Conservation (phyloP, 2,113 vertebrate genomes). For the Halichoeres trimaculatus region DNA sequence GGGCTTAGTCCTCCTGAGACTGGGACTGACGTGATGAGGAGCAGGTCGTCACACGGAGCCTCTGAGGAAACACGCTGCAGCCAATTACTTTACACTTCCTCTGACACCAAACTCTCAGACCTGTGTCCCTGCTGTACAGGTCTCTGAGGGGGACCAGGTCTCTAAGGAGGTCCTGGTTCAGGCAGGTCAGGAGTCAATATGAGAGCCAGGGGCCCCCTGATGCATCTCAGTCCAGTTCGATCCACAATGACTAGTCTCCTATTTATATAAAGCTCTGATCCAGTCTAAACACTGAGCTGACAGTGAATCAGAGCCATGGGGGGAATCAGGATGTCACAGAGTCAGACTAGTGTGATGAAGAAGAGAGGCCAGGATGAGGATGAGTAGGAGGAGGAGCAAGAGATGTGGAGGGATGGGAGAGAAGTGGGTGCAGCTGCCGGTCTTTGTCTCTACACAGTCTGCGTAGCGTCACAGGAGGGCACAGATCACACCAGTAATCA, state of each 20-base stretch:
- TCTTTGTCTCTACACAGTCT: constrained; percentile 80
- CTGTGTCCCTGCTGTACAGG: not conserved
- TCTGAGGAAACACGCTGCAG: constrained; percentile 15
- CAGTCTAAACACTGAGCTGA: constrained; percentile 43
- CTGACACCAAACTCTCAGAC: constrained; percentile 34
- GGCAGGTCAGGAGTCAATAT: not conserved
- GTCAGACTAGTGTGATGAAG: constrained; percentile 47
- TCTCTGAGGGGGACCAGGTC: not conserved
- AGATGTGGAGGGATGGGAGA: constrained; percentile 38
- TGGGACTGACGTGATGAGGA: constrained; percentile 51
- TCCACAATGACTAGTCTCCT: too few species aligned
- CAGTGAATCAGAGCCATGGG: constrained; percentile 55
- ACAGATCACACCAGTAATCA: constrained; percentile 79
- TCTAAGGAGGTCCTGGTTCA: not conserved
- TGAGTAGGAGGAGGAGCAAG: constrained; percentile 58
- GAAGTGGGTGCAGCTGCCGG: constrained; percentile 85
- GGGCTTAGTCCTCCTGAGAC: constrained; percentile 56
- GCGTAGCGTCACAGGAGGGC: constrained; percentile 74
- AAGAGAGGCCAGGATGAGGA: constrained; percentile 41
- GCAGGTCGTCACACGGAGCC: constrained; percentile 56
- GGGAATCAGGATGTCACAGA: constrained; percentile 59
- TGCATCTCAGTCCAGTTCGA: too few species aligned
- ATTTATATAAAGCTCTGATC: too few species aligned
- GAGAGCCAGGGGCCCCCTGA: not conserved
- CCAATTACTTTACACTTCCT: constrained; percentile 19